Percentiles rank a stretch among this genome's conserved stretches.
phyloP scores from a whole-genome alignment of 2,797 vertebrate species.

The Chloroceryle inda region DNA sequence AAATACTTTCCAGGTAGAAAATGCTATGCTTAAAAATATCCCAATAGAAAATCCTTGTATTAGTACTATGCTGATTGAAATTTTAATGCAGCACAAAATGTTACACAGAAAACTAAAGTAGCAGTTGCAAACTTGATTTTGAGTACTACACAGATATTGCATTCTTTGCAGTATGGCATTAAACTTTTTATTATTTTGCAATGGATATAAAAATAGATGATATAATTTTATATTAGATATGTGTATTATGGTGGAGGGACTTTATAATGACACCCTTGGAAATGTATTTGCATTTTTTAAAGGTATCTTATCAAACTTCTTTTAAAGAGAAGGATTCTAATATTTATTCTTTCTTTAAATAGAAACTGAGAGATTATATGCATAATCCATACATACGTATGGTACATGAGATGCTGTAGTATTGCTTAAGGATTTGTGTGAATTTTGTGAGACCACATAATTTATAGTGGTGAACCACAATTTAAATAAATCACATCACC shows the following conservation, averaged over 20 bases:
- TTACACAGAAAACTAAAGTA: neutral
- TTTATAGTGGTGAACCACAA: neutral
- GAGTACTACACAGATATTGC: neutral
- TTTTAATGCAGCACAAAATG: neutral
- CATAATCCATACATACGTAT: neutral
- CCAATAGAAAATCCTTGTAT: neutral
- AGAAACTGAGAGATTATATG: neutral
- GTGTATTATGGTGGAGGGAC: neutral
- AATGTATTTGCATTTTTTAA: neutral
- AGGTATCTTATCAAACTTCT: neutral
- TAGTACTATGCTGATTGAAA: neutral
- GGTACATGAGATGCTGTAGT: neutral
- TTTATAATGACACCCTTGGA: neutral
- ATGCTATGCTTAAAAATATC: neutral
- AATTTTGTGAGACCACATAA: neutral
- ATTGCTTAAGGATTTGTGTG: neutral
- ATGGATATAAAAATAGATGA: neutral
- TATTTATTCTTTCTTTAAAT: neutral
- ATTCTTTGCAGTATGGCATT: neutral
- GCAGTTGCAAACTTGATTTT: neutral
- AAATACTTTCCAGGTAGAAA: slow-evolving; percentile 13
- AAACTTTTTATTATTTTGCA: neutral
- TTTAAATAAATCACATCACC: neutral
- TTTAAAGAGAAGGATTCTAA: neutral
- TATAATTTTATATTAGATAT: neutral